Percentiles rank a stretch among this genome's conserved stretches.
These are phyloP conservation scores for Luidia sarsii DNA, from an alignment of 53 echinoderm and acorn worm species.

Conservation along the genomic window DNA sequence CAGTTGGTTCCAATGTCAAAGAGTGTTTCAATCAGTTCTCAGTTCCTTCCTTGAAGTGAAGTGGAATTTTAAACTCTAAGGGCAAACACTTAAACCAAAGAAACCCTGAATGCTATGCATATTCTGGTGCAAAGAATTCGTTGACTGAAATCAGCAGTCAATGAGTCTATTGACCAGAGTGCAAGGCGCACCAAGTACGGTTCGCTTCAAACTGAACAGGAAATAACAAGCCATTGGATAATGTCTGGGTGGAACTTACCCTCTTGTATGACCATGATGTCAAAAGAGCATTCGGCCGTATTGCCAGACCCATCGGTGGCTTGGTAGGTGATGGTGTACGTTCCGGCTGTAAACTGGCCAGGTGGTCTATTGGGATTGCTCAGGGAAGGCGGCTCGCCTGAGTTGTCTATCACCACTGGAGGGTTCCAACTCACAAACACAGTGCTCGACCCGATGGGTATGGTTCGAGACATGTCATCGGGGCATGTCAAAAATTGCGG, in stretches of 20 bases:
- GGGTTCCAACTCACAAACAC: background rate
- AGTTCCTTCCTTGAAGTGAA: too few species aligned
- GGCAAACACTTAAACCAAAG: too few species aligned
- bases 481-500: background rate
- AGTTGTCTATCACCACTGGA: background rate
- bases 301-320: constrained; percentile 24
- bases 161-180: too few species aligned
- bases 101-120: too few species aligned
- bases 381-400: background rate
- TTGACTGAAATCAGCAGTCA: too few species aligned
- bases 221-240: too few species aligned
- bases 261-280: background rate
- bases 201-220: too few species aligned
- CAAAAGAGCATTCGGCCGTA: background rate
- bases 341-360: background rate
- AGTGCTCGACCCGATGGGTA: background rate
- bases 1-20: too few species aligned
- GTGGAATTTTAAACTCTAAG: too few species aligned
- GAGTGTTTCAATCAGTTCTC: too few species aligned
- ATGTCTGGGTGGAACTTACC: constrained; percentile 13
- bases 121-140: too few species aligned
- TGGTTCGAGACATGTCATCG: background rate
- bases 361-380: background rate
- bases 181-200: too few species aligned
- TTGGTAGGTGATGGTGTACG: background rate